Conservation (phyloP, 2,113 vertebrate genomes). For the Smithornis capensis region DNA sequence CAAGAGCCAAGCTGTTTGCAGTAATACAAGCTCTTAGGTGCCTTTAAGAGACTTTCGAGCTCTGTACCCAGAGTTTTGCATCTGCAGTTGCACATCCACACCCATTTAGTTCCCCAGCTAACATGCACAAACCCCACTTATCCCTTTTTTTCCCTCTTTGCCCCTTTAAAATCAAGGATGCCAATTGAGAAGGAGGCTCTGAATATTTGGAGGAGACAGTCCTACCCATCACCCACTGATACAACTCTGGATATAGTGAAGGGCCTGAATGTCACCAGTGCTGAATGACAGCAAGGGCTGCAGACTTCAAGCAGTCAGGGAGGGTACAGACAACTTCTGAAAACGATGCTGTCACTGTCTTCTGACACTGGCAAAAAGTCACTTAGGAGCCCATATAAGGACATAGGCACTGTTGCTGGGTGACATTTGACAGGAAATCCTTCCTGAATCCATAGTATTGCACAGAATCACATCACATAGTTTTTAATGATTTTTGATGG, state of each 20-base stretch:
- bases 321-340: background rate
- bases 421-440: background rate
- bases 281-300: background rate
- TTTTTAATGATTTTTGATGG: background rate
- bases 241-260: background rate
- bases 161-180: background rate
- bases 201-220: background rate
- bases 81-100: background rate
- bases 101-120: background rate
- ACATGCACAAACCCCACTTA: background rate
- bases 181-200: background rate
- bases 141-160: background rate
- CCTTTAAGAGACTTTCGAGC: background rate
- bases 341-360: background rate
- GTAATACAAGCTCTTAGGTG: accelerated
- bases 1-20: background rate
- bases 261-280: background rate
- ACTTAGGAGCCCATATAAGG: background rate
- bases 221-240: background rate
- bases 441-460: background rate
- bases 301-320: background rate
- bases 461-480: background rate
- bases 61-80: background rate
- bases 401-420: background rate
- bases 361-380: background rate